Evolutionary conservation across 2,797 vertebrate genomes (phyloP).

Genomic region (Falco berigora): DNA sequence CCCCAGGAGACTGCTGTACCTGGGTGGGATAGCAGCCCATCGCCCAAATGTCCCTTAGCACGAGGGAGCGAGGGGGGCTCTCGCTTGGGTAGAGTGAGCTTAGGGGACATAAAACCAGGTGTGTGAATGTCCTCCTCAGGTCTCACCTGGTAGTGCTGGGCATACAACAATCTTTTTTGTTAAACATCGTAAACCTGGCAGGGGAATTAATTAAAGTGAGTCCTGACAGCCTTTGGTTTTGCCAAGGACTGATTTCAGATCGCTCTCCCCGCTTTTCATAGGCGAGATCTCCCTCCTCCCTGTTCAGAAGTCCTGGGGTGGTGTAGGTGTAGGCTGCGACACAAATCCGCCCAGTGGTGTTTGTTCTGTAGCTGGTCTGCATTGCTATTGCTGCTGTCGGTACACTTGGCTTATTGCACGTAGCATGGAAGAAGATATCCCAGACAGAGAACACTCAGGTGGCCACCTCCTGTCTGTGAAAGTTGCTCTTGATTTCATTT

Average conservation of each 20-base stretch:
- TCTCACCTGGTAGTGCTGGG: background rate
- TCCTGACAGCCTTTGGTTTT: background rate
- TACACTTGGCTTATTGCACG: background rate
- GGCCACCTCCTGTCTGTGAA: background rate
- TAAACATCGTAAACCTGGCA: background rate
- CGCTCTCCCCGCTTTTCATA: background rate
- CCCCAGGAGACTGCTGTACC: rapidly evolving
- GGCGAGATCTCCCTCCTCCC: background rate
- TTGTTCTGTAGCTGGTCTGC: background rate
- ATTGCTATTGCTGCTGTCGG: background rate
- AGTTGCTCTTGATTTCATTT: background rate
- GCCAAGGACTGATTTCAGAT: background rate
- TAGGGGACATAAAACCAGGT: background rate
- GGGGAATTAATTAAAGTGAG: background rate
- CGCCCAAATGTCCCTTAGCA: background rate
- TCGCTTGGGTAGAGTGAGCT: background rate
- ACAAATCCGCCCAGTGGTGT: background rate
- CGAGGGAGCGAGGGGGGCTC: background rate
- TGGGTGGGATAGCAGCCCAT: background rate
- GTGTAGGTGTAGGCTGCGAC: background rate
- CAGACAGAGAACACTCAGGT: background rate
- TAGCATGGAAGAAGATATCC: background rate
- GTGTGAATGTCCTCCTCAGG: background rate
- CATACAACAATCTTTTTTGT: background rate
- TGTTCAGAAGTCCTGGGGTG: background rate